Evolutionary conservation across 2,888 invertebrate genomes (phyloP).

Genomic region (Euclidia mi): DNA sequence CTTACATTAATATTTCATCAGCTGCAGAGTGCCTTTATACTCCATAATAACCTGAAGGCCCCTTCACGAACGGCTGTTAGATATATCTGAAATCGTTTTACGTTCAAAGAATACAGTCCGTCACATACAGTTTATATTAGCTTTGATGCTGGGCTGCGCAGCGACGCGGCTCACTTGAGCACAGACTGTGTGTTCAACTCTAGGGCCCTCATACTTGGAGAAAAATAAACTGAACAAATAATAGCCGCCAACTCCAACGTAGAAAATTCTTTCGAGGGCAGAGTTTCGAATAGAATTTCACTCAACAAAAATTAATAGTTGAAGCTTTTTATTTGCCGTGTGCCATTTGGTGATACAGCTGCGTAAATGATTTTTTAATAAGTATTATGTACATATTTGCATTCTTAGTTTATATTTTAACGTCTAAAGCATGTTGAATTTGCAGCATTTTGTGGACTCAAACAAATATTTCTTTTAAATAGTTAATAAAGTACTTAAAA

Average conservation of each 20-base stretch:
- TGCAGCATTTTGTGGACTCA: too few species aligned
- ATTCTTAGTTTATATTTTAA: too few species aligned
- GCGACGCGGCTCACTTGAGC: slow-evolving; percentile 76
- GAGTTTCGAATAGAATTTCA: slow-evolving; percentile 69
- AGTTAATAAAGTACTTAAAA: too few species aligned
- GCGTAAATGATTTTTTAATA: neutral
- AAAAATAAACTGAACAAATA: slow-evolving; percentile 86
- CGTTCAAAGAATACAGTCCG: slow-evolving; percentile 64
- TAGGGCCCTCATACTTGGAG: slow-evolving; percentile 76
- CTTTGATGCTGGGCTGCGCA: slow-evolving; percentile 70
- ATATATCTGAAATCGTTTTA: slow-evolving; percentile 38
- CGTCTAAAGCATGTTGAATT: too few species aligned
- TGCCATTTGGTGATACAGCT: neutral
- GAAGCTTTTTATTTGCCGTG: slow-evolving; percentile 20
- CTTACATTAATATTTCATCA: slow-evolving; percentile 44
- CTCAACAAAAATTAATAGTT: slow-evolving; percentile 58
- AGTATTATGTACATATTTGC: too few species aligned
- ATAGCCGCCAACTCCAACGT: slow-evolving; percentile 69
- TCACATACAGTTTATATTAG: slow-evolving; percentile 79
- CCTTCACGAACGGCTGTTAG: too few species aligned
- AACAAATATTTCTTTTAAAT: too few species aligned
- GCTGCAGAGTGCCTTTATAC: slow-evolving; percentile 24
- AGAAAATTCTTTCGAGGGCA: slow-evolving; percentile 75
- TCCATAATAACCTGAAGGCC: slow-evolving; percentile 15
- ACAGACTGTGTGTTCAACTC: slow-evolving; percentile 80